Conservation (phyloP, 2,888 invertebrate species). For the Oxyteleia sp. region DNA sequence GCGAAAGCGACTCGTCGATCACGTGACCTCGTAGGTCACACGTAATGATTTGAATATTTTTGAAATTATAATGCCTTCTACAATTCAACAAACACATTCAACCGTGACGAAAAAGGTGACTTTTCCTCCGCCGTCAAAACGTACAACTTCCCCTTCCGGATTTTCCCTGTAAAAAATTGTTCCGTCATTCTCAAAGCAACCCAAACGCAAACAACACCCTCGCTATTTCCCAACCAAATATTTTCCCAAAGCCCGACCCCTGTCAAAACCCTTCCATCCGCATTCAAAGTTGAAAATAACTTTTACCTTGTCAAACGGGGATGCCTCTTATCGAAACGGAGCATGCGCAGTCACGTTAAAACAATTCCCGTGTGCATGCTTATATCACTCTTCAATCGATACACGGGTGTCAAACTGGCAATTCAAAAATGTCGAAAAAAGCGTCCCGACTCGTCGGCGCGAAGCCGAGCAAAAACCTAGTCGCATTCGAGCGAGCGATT, state of each 20-base stretch:
- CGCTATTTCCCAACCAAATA: background rate
- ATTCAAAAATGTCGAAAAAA: slow-evolving; percentile 64
- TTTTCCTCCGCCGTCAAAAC: background rate
- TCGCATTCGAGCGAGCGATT: background rate
- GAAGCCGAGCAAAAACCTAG: slow-evolving; percentile 13
- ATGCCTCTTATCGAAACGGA: slow-evolving; percentile 25
- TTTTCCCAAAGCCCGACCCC: background rate
- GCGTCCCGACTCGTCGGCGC: slow-evolving; percentile 31
- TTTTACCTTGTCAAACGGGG: slow-evolving; percentile 56
- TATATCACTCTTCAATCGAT: slow-evolving; percentile 70
- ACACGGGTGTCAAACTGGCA: slow-evolving; percentile 63
- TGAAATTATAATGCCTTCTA: slow-evolving; percentile 58
- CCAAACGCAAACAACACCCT: no score
- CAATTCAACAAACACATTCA: slow-evolving; percentile 21
- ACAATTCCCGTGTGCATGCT: slow-evolving; percentile 57
- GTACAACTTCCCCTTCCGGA: background rate
- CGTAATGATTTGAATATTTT: slow-evolving; percentile 65
- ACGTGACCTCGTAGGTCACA: slow-evolving; percentile 57
- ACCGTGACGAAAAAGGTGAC: slow-evolving; percentile 1
- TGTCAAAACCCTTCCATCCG: background rate
- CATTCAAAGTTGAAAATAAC: slow-evolving; percentile 60
- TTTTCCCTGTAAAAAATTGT: background rate
- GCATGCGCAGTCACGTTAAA: slow-evolving; percentile 63
- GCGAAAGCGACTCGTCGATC: background rate
- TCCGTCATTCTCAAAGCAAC: background rate